phyloP scores from a whole-genome alignment of 1,140 invertebrate genomes.

The Neodiprion fabricii region DNA sequence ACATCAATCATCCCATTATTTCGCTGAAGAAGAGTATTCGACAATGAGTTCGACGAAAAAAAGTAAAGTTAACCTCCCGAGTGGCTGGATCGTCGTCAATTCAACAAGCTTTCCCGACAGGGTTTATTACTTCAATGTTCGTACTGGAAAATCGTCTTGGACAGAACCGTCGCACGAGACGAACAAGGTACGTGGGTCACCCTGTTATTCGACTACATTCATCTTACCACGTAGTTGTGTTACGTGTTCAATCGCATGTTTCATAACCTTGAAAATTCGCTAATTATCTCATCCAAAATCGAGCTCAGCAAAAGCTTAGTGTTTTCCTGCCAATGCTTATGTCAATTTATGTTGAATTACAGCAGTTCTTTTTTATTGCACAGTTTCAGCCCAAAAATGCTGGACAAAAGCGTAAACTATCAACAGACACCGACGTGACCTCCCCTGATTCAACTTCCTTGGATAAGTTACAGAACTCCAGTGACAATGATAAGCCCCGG shows the following conservation, averaged over 20 bases:
- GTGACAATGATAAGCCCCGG: not conserved
- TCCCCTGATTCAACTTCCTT: not conserved
- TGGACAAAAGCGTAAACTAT: not conserved
- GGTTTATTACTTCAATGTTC: slow-evolving; percentile 49
- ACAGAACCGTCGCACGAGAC: not conserved
- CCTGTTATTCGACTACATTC: not conserved
- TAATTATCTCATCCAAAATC: not conserved
- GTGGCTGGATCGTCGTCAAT: slow-evolving; percentile 38
- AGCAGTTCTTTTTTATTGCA: not conserved
- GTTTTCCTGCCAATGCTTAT: not conserved
- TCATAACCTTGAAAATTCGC: not conserved
- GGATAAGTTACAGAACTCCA: not conserved
- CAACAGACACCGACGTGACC: not conserved
- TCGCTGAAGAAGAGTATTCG: too few species aligned
- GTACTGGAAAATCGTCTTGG: slow-evolving; percentile 45
- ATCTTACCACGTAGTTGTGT: not conserved
- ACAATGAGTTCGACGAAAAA: not conserved
- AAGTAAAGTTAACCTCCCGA: slow-evolving; percentile 34
- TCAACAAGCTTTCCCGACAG: slow-evolving; percentile 44
- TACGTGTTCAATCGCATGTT: not conserved
- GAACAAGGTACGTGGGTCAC: slow-evolving; percentile 23
- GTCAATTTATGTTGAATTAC: not conserved
- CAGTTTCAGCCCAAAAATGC: not conserved
- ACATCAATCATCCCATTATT: too few species aligned
- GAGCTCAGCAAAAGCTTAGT: not conserved